Percentiles rank a stretch among this genome's conserved stretches.
Evolutionary conservation across 2,797 vertebrate species (phyloP).

Genomic region (Aulostomus chinensis): DNA sequence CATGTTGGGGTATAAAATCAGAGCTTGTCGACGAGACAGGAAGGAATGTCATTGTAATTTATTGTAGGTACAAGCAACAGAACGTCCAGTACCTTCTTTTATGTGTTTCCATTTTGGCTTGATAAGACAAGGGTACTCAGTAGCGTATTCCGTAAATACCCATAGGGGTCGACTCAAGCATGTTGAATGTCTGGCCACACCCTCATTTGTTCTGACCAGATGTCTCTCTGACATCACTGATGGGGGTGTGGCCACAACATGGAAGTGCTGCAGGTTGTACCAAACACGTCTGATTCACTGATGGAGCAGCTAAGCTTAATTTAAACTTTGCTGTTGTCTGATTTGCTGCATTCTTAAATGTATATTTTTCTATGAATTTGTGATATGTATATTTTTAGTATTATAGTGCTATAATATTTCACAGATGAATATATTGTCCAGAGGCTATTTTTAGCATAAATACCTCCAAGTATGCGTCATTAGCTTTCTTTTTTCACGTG

Average conservation of each 20-base stretch:
- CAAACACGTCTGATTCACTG: neutral
- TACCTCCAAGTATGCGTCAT: conserved; percentile 14
- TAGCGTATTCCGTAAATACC: neutral
- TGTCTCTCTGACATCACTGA: neutral
- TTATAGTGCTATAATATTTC: conserved; percentile 18
- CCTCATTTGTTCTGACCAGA: neutral
- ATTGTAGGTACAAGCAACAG: too few relatives aligned
- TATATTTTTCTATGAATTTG: conserved; percentile 29
- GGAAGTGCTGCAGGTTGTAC: neutral
- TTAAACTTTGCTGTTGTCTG: too few relatives aligned
- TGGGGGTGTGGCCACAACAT: neutral
- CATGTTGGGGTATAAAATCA: too few relatives aligned
- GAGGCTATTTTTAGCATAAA: neutral
- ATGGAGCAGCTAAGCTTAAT: too few relatives aligned
- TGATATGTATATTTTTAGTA: conserved; percentile 23
- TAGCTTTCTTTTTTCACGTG: conserved; percentile 1
- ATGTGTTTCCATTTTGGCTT: too few relatives aligned
- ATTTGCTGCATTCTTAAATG: neutral
- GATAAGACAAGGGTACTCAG: neutral
- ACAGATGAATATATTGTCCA: neutral
- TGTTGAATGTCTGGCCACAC: neutral
- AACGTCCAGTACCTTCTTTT: too few relatives aligned
- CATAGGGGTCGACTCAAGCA: neutral
- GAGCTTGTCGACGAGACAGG: too few relatives aligned
- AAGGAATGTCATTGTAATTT: too few relatives aligned